Conservation (phyloP, 2,888 invertebrate species). For the Malacosoma neustria region DNA sequence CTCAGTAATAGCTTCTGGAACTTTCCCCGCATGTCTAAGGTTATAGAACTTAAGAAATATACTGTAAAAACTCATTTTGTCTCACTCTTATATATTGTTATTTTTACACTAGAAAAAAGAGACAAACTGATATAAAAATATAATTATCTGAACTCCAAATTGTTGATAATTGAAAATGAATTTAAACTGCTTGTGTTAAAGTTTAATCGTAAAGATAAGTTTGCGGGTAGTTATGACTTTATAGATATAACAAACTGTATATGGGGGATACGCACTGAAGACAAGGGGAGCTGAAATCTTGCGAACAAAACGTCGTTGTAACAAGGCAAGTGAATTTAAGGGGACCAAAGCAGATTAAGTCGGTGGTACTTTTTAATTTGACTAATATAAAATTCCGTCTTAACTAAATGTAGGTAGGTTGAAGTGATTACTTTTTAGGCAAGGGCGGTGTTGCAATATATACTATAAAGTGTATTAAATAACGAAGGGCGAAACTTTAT, state of each 20-base stretch:
- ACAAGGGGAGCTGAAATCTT: constrained; percentile 73
- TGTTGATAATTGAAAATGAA: constrained; percentile 46
- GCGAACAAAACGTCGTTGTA: constrained; percentile 73
- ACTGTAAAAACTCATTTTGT: constrained; percentile 55
- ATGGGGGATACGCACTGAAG: constrained; percentile 65
- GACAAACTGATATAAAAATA: too few species aligned
- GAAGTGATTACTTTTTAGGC: neutral
- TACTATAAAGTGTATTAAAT: too few species aligned
- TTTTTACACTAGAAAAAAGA: constrained; percentile 58
- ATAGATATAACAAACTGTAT: constrained; percentile 41
- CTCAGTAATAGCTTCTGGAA: neutral
- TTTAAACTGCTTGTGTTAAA: constrained; percentile 47
- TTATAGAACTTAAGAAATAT: constrained; percentile 11
- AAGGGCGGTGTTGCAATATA: too few species aligned
- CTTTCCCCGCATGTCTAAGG: neutral
- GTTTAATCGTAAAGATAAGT: constrained; percentile 34
- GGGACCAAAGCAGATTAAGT: constrained; percentile 71
- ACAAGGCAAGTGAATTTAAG: constrained; percentile 81
- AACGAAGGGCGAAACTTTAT: too few species aligned
- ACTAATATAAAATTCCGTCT: constrained; percentile 53
- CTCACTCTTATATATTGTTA: constrained; percentile 57
- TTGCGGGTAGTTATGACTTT: constrained; percentile 52
- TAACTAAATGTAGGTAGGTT: constrained; percentile 2
- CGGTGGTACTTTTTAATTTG: constrained; percentile 68
- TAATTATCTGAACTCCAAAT: too few species aligned